Percentiles rank a stretch among this genome's conserved stretches.
Evolutionary conservation across 2,113 vertebrate species (phyloP).

Genomic region (Pagrus major): DNA sequence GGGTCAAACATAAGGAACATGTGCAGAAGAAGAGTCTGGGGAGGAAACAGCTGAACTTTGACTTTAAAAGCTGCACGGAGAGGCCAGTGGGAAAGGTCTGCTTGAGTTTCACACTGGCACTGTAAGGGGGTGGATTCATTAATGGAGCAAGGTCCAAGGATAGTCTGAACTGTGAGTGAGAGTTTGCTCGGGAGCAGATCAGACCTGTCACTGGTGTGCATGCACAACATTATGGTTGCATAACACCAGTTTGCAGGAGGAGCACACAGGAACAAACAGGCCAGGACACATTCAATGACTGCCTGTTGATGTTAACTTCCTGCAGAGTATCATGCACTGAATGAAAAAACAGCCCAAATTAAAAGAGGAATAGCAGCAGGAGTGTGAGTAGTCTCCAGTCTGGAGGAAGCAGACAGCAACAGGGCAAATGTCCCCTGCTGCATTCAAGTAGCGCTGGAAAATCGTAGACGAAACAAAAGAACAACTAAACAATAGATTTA

Average conservation of each 20-base stretch:
- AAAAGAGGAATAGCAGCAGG: background rate
- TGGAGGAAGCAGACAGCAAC: slow-evolving; percentile 50
- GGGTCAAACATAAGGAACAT: slow-evolving; percentile 23
- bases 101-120: slow-evolving; percentile 7
- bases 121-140: slow-evolving; percentile 24
- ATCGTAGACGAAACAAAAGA: rapidly evolving
- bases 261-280: slow-evolving; percentile 32
- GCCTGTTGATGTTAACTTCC: background rate
- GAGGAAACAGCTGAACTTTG: slow-evolving; percentile 27
- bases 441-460: slow-evolving; percentile 29
- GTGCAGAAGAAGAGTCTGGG: background rate
- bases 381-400: background rate
- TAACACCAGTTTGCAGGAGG: slow-evolving; percentile 46
- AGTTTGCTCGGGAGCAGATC: slow-evolving; percentile 3
- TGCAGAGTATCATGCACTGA: background rate
- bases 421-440: slow-evolving; percentile 31
- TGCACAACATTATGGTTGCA: slow-evolving; percentile 38
- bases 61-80: slow-evolving; percentile 28
- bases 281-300: background rate
- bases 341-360: background rate
- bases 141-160: slow-evolving; percentile 62
- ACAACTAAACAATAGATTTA: background rate
- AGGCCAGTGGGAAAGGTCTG: background rate
- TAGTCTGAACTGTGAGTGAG: background rate
- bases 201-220: background rate